Evolutionary conservation across 2,888 invertebrate species (phyloP).

Genomic region (Macrosoma leucophasiata): DNA sequence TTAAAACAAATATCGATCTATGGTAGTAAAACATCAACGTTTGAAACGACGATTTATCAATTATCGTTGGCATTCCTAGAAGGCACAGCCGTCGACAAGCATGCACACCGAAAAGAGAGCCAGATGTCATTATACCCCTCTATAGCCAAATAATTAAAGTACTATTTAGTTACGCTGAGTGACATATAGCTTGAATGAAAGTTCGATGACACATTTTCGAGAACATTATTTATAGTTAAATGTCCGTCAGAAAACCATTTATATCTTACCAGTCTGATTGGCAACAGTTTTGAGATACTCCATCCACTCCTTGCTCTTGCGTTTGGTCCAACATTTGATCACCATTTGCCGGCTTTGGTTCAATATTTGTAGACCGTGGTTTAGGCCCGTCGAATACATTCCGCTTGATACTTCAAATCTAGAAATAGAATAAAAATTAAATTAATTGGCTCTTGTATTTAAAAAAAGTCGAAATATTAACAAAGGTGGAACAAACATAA

Average conservation of each 20-base stretch:
- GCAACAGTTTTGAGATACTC: conserved; percentile 83
- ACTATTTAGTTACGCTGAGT: too few relatives aligned
- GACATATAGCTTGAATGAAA: background rate
- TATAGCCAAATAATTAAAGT: too few relatives aligned
- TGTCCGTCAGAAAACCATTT: too few relatives aligned
- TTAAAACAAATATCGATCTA: too few relatives aligned
- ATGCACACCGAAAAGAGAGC: conserved; percentile 84
- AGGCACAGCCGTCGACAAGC: conserved; percentile 92
- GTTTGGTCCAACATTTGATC: conserved; percentile 90
- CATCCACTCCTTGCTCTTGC: conserved; percentile 93
- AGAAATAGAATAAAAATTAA: background rate
- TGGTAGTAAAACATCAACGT: too few relatives aligned
- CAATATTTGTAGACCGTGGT: conserved; percentile 90
- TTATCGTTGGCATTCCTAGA: too few relatives aligned
- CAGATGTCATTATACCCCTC: too few relatives aligned
- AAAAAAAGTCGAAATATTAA: too few relatives aligned
- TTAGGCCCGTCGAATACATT: conserved; percentile 91
- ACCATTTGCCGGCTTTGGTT: conserved; percentile 90
- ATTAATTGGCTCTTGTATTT: too few relatives aligned
- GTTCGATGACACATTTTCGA: background rate
- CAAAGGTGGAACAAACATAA: too few relatives aligned
- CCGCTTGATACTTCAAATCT: conserved; percentile 92
- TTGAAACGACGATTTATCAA: too few relatives aligned
- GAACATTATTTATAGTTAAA: too few relatives aligned
- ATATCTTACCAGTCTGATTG: conserved; percentile 78